phyloP scores from a whole-genome alignment of 2,113 vertebrate genomes.

The Dryoscopus gambensis region DNA sequence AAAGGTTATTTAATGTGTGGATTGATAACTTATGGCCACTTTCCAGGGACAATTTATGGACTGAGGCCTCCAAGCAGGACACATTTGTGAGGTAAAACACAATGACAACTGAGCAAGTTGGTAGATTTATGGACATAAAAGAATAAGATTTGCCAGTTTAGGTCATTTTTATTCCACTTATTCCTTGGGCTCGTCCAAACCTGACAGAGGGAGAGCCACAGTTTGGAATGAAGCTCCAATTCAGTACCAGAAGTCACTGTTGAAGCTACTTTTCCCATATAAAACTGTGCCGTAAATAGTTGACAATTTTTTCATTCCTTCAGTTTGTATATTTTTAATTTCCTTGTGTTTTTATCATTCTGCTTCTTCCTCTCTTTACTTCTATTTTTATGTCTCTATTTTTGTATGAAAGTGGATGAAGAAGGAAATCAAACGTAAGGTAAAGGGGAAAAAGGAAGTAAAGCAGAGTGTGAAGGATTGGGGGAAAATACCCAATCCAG shows the following conservation, averaged over 20 bases:
- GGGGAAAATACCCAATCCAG: fast-evolving
- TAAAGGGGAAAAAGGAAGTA: neutral
- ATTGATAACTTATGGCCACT: neutral
- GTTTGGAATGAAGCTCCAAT: neutral
- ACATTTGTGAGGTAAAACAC: neutral
- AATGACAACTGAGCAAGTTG: neutral
- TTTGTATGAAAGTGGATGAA: neutral
- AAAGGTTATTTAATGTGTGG: neutral
- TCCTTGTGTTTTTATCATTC: neutral
- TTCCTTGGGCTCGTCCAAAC: neutral
- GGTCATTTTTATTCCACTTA: neutral
- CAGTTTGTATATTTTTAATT: neutral
- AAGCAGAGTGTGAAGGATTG: neutral
- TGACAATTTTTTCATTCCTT: neutral
- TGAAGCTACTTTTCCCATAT: neutral
- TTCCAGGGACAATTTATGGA: neutral
- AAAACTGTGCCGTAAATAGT: neutral
- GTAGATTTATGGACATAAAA: neutral
- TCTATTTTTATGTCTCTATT: neutral
- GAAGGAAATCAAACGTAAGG: neutral
- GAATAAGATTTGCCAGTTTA: neutral
- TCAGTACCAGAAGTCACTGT: neutral
- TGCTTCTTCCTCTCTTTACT: neutral
- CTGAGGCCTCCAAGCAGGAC: neutral
- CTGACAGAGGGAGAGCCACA: neutral